These are phyloP conservation scores for Vulpes vulpes DNA, from an alignment of 2,113 vertebrate genomes.

Conservation along the genomic window DNA sequence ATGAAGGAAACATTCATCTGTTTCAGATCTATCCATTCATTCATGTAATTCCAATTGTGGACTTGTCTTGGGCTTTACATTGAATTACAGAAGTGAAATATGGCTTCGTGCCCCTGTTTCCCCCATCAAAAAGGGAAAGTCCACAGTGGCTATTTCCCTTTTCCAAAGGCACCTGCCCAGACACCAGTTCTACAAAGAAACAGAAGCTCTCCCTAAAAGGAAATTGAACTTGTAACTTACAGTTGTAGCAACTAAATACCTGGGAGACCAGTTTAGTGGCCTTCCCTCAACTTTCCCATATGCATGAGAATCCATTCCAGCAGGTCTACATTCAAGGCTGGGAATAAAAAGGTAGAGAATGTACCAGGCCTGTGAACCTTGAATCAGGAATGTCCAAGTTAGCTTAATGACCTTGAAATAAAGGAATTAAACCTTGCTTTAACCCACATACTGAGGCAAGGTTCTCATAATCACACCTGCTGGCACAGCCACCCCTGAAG, in stretches of 20 bases:
- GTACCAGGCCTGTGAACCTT: neutral
- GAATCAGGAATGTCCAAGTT: neutral
- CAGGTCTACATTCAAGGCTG: neutral
- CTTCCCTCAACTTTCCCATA: neutral
- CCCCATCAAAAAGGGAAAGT: neutral
- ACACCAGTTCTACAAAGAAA: neutral
- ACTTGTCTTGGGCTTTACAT: neutral
- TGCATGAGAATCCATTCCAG: neutral
- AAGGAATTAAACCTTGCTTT: neutral
- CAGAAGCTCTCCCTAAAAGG: neutral
- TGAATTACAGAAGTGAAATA: neutral
- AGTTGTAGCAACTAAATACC: neutral
- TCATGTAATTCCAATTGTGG: neutral
- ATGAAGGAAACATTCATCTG: neutral
- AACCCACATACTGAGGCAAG: neutral
- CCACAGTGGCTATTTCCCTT: neutral
- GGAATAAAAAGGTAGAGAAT: neutral
- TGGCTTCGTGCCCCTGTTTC: neutral
- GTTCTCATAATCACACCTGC: neutral
- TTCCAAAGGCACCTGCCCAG: neutral
- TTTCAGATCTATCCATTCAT: neutral
- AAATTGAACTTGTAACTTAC: neutral
- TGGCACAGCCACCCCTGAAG: neutral
- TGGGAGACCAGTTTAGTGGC: neutral
- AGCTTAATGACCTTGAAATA: neutral